Conservation (phyloP, 1,140 invertebrate species). For the Sitodiplosis mosellana region DNA sequence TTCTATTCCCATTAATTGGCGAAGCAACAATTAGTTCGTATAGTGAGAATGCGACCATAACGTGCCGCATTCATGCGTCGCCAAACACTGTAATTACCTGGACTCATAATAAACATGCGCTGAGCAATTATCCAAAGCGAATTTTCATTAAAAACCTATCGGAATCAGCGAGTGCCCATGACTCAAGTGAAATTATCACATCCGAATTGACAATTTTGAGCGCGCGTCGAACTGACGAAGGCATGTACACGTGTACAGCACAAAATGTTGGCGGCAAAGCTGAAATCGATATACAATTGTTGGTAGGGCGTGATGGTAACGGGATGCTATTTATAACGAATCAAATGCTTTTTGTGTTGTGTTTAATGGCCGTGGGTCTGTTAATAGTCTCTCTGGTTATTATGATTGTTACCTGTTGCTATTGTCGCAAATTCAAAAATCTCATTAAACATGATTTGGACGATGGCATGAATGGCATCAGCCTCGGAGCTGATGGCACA, state of each 20-base stretch:
- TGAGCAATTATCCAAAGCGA: not conserved
- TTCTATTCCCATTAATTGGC: conserved; percentile 34
- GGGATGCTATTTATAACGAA: conserved; percentile 6
- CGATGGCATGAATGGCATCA: not conserved
- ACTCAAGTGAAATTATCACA: conserved; percentile 12
- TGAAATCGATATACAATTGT: conserved; percentile 31
- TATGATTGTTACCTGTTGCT: conserved; percentile 12
- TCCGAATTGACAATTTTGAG: conserved; percentile 50
- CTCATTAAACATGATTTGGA: not conserved
- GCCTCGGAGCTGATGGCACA: not conserved
- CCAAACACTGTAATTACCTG: conserved; percentile 54
- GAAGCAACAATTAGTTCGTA: conserved; percentile 28
- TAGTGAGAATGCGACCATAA: conserved; percentile 46
- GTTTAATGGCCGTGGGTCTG: conserved; percentile 12
- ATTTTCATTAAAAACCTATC: conserved; percentile 8
- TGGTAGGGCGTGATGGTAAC: conserved; percentile 8
- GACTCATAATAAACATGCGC: conserved; percentile 37
- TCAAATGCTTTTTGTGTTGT: conserved; percentile 12
- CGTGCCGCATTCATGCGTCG: conserved; percentile 55
- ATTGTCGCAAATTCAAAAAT: conserved; percentile 14
- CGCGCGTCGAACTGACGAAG: conserved; percentile 51
- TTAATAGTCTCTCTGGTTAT: conserved; percentile 13
- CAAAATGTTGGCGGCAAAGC: conserved; percentile 66
- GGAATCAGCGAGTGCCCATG: conserved; percentile 7
- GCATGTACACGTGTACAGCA: conserved; percentile 69